phyloP scores from a whole-genome alignment of 2,797 vertebrate species.

The Notamacropus eugenii region DNA sequence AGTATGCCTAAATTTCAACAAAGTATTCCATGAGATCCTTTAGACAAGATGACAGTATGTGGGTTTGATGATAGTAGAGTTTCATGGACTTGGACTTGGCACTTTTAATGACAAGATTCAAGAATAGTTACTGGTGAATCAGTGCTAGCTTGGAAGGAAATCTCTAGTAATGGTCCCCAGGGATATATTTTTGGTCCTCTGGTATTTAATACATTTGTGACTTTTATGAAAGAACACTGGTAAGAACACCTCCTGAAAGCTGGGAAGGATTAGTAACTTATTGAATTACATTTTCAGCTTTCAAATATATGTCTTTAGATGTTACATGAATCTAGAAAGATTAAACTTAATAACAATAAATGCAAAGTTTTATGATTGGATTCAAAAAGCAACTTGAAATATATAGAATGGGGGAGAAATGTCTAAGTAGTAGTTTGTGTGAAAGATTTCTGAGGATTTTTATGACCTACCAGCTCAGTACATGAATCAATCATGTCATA shows the following conservation, averaged over 20 bases:
- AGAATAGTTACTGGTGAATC: not conserved
- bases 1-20: not conserved
- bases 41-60: not conserved
- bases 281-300: not conserved
- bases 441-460: not conserved
- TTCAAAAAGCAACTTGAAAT: not conserved
- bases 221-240: not conserved
- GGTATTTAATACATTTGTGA: not conserved
- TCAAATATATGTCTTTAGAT: not conserved
- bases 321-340: not conserved
- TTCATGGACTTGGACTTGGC: not conserved
- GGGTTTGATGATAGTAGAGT: not conserved
- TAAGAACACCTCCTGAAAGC: not conserved
- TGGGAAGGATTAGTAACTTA: not conserved
- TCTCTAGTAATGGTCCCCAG: not conserved
- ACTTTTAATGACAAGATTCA: not conserved
- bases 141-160: not conserved
- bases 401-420: not conserved
- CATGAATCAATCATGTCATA: not conserved
- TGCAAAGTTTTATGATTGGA: not conserved
- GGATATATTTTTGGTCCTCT: not conserved
- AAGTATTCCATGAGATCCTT: not conserved
- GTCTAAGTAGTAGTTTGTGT: not conserved
- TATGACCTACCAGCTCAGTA: not conserved
- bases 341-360: not conserved